Conservation (phyloP, 1,140 invertebrate genomes). For the Zaprionus nigranus region DNA sequence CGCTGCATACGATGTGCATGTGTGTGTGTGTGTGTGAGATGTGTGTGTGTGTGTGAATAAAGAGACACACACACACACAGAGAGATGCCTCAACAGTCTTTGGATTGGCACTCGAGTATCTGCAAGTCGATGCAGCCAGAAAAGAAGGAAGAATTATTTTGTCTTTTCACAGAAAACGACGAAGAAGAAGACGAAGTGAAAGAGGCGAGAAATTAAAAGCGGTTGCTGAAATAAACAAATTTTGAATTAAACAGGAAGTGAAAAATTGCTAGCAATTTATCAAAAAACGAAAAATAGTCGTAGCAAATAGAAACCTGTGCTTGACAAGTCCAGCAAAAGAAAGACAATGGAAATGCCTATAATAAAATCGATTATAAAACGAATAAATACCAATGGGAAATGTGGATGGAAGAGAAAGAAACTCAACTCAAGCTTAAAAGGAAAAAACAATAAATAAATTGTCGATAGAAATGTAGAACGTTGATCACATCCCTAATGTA, state of each 20-base stretch:
- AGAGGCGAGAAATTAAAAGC: constrained; percentile 1
- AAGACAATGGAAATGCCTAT: neutral
- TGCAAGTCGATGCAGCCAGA: constrained; percentile 6
- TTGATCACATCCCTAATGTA: too few species aligned
- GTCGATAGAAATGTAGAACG: too few species aligned
- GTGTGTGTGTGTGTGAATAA: neutral
- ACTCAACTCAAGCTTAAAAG: too few species aligned
- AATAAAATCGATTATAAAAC: neutral
- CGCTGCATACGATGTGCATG: constrained; percentile 50
- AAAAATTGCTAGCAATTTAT: constrained; percentile 1
- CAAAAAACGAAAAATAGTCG: neutral
- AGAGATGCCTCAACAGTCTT: constrained; percentile 3
- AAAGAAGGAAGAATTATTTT: neutral
- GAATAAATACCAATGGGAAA: neutral
- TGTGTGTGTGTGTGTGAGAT: constrained; percentile 7
- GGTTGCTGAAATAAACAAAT: neutral
- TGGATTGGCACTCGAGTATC: constrained; percentile 1
- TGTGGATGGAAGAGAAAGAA: too few species aligned
- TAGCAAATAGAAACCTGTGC: neutral
- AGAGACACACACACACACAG: constrained; percentile 23
- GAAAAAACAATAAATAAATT: too few species aligned
- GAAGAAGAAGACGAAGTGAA: neutral
- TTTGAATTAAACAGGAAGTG: neutral
- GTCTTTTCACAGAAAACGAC: neutral
- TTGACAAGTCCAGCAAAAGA: neutral